Evolutionary conservation across 2,888 invertebrate genomes (phyloP), one percentile per base, ranked within the genome.

Genomic region (Eilema griseolum): DNA sequence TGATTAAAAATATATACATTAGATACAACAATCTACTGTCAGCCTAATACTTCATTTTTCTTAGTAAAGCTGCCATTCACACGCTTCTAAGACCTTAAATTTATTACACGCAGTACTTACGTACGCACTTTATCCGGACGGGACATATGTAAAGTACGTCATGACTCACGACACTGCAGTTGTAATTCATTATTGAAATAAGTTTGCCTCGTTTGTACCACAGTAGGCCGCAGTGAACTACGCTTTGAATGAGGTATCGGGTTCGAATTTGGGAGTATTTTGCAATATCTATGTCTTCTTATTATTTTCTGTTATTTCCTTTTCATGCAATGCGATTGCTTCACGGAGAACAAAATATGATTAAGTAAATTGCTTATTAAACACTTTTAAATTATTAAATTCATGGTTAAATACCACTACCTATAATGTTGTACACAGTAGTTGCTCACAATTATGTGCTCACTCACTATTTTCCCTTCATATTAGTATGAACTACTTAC

Each of bases 71-170:
- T 52, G 20, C 52, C 10, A 8, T 0, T n/a, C 8, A 52, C 52
- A n/a, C 52, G n/a, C 52, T 52, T n/a, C n/a, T 52, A n/a, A 52
- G n/a, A 52, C 20, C 20, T 52, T 8, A 52, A n/a, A 52, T 52
- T 52, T 52, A 52, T 52, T 52, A 52, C 52, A 52, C 52, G 52
- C n/a, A n/a, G 52, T n/a, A 52, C 20, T n/a, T n/a, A 52, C n/a
- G n/a, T n/a, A 52, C n/a, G n/a, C 10, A 52, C 52, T n/a, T 52
- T n/a, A 52, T 52, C n/a, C 8, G 52, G 10, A 10, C 52, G 52
- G n/a, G 52, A 52, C 52, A 20, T 46, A 46, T 52, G 52, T 52
- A 52, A 52, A 52, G 52, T 52, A n/a, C 46, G 4, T n/a, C 52
- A 52, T n/a, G 52, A n/a, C 52, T 52, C 52, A 52, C 52, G 52